Percentiles rank a stretch among this genome's conserved stretches.
Evolutionary conservation across 2,797 vertebrate genomes (phyloP).

Genomic region (Cygnus olor): DNA sequence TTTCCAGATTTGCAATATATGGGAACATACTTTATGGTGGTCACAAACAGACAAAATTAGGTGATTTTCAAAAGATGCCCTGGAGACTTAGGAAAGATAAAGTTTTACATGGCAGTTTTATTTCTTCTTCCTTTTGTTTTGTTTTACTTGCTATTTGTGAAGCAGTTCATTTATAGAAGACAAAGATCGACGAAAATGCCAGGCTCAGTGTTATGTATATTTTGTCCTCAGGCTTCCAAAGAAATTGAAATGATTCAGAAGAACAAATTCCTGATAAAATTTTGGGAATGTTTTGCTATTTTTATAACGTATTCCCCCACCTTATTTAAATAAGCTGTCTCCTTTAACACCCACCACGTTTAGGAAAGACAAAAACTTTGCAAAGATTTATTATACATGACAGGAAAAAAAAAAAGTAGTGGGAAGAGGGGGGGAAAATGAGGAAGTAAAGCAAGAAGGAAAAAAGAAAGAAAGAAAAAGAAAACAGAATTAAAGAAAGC

Average conservation of each 20-base stretch:
- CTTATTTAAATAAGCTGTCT: slow-evolving; percentile 29
- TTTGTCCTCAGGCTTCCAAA: neutral
- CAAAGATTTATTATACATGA: neutral
- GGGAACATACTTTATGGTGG: neutral
- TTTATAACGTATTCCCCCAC: slow-evolving; percentile 14
- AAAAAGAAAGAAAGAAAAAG: neutral
- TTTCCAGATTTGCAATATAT: neutral
- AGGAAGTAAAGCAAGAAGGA: neutral
- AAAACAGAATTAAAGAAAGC: neutral
- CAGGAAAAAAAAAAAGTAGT: neutral
- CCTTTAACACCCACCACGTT: neutral
- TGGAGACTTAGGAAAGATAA: neutral
- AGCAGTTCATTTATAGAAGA: neutral
- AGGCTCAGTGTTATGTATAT: neutral
- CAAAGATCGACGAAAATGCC: neutral
- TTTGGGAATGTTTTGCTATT: neutral
- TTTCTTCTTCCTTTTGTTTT: neutral
- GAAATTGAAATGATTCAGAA: slow-evolving; percentile 25
- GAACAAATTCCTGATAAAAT: neutral
- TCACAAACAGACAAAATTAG: neutral
- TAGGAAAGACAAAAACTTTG: slow-evolving; percentile 29
- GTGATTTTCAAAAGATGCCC: neutral
- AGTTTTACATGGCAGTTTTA: neutral
- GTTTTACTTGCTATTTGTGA: neutral
- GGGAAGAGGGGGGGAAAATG: rapidly evolving